Evolutionary conservation across 2,888 invertebrate genomes (phyloP).

Genomic region (Caenorhabditis sp.): DNA sequence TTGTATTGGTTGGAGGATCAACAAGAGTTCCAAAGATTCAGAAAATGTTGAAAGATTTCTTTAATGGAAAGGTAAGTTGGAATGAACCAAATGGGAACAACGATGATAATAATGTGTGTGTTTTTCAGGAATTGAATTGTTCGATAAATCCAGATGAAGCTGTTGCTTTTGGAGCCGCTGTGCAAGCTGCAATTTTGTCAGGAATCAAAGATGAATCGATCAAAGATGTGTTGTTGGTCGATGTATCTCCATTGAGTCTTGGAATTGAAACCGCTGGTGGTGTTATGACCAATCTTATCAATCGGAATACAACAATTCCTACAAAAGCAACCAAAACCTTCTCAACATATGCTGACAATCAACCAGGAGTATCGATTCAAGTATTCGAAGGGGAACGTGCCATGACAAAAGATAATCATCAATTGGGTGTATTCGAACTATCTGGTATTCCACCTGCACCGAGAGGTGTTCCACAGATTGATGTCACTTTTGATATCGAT

Average conservation of each 20-base stretch:
- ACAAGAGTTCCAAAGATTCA: conserved; percentile 97
- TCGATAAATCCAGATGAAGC: conserved; percentile 94
- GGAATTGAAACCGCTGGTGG: conserved; percentile 92
- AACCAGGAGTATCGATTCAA: conserved; percentile 86
- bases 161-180: conserved; percentile 86
- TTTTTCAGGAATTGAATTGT: conserved; percentile 82
- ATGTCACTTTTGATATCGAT: conserved; percentile 72
- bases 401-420: conserved; percentile 73
- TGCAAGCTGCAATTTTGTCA: conserved; percentile 47
- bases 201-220: conserved; percentile 42
- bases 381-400: conserved; percentile 77
- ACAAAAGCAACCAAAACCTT: conserved; percentile 74
- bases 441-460: conserved; percentile 71
- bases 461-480: conserved; percentile 74
- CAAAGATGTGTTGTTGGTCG: conserved; percentile 78
- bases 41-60: conserved; percentile 84
- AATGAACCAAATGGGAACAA: not conserved
- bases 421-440: conserved; percentile 72
- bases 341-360: conserved; percentile 90
- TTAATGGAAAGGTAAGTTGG: conserved; percentile 80
- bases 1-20: conserved; percentile 85
- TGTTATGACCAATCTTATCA: conserved; percentile 89
- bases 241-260: conserved; percentile 88
- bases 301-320: conserved; percentile 75
- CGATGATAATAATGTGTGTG: not conserved